Percentiles rank a stretch among this genome's conserved stretches.
Evolutionary conservation across 2,113 vertebrate genomes (phyloP).

Genomic region (Gadus macrocephalus): DNA sequence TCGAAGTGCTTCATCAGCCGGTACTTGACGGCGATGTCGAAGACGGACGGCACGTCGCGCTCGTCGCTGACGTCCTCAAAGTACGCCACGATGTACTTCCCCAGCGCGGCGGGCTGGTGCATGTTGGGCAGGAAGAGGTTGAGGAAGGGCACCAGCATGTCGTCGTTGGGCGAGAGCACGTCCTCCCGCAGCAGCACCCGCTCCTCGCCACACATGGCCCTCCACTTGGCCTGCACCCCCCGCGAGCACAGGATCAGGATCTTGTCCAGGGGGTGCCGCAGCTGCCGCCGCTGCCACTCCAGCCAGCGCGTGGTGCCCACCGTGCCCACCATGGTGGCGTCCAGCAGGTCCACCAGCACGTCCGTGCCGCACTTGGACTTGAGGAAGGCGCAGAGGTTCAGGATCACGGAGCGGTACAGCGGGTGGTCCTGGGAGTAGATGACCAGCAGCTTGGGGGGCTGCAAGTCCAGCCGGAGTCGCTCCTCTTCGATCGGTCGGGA

Average conservation of each 20-base stretch:
- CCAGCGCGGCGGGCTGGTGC: conserved; percentile 79
- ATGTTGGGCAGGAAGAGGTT: conserved; percentile 88
- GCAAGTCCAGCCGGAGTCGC: background rate
- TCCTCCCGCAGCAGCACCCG: conserved; percentile 78
- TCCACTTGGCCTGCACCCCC: conserved; percentile 90
- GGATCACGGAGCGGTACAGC: conserved; percentile 84
- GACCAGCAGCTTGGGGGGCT: conserved; percentile 77
- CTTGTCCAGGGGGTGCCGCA: conserved; percentile 77
- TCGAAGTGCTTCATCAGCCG: conserved; percentile 89
- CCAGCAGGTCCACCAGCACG: conserved; percentile 85
- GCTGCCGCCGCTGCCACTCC: conserved; percentile 79
- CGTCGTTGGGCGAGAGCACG: conserved; percentile 70
- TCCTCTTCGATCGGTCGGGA: fast-evolving
- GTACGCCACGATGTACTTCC: conserved; percentile 90
- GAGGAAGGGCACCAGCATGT: conserved; percentile 87
- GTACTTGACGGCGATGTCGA: conserved; percentile 81
- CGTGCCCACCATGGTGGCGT: conserved; percentile 77
- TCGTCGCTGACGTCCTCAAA: conserved; percentile 80
- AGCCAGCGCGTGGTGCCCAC: conserved; percentile 85
- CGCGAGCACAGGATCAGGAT: conserved; percentile 88
- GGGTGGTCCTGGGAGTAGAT: conserved; percentile 90
- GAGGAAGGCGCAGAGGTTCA: conserved; percentile 88
- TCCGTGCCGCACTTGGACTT: conserved; percentile 81
- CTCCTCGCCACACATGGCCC: conserved; percentile 78
- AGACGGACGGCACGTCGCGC: conserved; percentile 81